Conservation (phyloP, 2,888 invertebrate genomes). For the Hypercompe scribonia region DNA sequence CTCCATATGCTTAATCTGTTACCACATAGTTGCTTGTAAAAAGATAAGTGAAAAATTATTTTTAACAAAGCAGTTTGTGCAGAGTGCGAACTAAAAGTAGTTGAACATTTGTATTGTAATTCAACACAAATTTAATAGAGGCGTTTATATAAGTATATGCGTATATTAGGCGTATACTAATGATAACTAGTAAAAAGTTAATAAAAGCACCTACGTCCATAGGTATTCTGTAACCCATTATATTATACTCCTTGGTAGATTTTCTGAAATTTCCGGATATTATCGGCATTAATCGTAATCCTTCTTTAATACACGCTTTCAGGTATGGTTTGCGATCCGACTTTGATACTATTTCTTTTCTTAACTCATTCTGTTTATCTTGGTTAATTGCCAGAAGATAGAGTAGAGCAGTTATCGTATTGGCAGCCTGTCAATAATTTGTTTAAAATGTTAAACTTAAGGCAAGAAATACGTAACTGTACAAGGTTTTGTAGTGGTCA, state of each 20-base stretch:
- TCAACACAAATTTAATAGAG: background rate
- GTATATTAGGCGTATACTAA: too few species aligned
- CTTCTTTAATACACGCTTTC: constrained; percentile 91
- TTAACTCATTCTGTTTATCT: constrained; percentile 87
- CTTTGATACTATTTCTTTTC: constrained; percentile 81
- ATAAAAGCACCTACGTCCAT: constrained; percentile 77
- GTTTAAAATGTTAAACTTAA: background rate
- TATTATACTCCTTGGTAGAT: constrained; percentile 82
- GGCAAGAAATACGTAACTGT: background rate
- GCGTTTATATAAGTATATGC: too few species aligned
- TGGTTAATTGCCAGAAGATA: constrained; percentile 88
- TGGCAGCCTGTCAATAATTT: constrained; percentile 80
- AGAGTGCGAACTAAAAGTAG: background rate
- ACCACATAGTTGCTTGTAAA: too few species aligned
- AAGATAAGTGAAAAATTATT: background rate
- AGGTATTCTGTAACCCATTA: constrained; percentile 88
- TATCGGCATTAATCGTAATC: constrained; percentile 87
- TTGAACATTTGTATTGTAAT: background rate
- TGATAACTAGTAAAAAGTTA: background rate
- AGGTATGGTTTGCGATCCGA: constrained; percentile 84
- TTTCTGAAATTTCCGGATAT: constrained; percentile 85
- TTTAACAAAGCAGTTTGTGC: background rate
- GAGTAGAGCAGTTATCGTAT: constrained; percentile 83
- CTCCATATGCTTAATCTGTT: too few species aligned
- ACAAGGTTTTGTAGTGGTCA: background rate